These are phyloP conservation scores for Herpetotheres cachinnans DNA, from an alignment of 2,113 vertebrate species.

Conservation along the genomic window DNA sequence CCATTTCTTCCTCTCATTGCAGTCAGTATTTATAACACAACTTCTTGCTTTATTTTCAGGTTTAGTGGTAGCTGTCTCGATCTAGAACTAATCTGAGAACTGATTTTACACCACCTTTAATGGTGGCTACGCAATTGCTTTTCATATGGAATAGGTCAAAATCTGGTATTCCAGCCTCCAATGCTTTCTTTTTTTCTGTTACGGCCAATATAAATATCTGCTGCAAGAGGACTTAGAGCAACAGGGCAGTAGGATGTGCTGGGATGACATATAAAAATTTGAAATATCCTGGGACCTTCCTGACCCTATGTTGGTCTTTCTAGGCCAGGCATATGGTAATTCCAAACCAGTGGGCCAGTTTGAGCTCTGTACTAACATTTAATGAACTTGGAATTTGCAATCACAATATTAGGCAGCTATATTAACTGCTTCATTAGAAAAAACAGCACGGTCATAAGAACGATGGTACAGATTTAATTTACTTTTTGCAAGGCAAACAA, in stretches of 20 bases:
- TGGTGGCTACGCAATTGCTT: background rate
- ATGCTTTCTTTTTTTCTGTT: background rate
- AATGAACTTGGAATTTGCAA: constrained; percentile 33
- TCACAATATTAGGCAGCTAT: background rate
- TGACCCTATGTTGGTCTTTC: background rate
- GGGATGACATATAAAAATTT: background rate
- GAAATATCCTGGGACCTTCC: background rate
- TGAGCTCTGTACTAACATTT: background rate
- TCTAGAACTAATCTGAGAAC: background rate
- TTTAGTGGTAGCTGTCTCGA: background rate
- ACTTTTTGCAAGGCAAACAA: background rate
- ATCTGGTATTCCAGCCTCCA: background rate
- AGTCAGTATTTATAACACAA: background rate
- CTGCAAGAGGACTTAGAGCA: background rate
- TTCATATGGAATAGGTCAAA: background rate
- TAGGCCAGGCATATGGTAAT: background rate
- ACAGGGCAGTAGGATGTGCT: background rate
- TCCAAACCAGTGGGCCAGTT: background rate
- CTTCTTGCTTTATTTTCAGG: background rate
- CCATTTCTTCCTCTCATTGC: background rate
- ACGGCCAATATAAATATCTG: background rate
- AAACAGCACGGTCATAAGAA: background rate
- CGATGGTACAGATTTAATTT: constrained; percentile 5
- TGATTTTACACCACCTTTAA: background rate
- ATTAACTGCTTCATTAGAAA: constrained; percentile 40